These are phyloP conservation scores for Thomomys bottae DNA, from an alignment of 2,113 vertebrate species.

Conservation along the genomic window DNA sequence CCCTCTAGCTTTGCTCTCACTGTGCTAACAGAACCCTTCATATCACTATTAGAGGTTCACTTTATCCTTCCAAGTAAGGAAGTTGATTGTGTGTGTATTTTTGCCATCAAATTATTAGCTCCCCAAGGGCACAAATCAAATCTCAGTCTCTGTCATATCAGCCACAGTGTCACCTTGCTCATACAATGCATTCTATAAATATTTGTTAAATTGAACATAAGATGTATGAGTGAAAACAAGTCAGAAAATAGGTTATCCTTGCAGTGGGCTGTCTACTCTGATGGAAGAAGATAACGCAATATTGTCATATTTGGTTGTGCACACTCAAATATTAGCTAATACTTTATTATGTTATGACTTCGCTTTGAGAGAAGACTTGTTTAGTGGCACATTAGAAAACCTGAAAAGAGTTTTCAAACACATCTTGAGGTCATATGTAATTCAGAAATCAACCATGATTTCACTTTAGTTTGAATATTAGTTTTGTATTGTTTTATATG, in stretches of 20 bases:
- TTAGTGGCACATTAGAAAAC: not conserved
- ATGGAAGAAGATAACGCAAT: slow-evolving; percentile 5
- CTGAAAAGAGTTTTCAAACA: not conserved
- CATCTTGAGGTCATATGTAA: not conserved
- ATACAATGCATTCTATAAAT: slow-evolving; percentile 49
- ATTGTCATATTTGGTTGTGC: not conserved
- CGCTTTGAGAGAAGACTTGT: not conserved
- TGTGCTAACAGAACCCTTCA: not conserved
- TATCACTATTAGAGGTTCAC: not conserved
- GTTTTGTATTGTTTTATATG: not conserved
- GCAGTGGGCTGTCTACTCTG: not conserved
- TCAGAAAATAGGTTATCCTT: not conserved
- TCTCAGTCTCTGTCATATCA: slow-evolving; percentile 6
- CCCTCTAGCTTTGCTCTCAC: slow-evolving; percentile 34
- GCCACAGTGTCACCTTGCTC: not conserved
- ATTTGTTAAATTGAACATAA: slow-evolving; percentile 34
- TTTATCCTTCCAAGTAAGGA: not conserved
- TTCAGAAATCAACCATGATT: not conserved
- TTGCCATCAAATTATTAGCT: slow-evolving; percentile 41
- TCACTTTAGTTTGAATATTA: not conserved
- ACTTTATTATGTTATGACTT: slow-evolving; percentile 10
- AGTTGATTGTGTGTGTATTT: slow-evolving; percentile 9
- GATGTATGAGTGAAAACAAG: slow-evolving; percentile 9
- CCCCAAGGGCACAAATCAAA: slow-evolving; percentile 30
- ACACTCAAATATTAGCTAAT: not conserved